Base-by-base conservation (phyloP, 2,888 invertebrate species). In the Cordilura impudica region DNA sequence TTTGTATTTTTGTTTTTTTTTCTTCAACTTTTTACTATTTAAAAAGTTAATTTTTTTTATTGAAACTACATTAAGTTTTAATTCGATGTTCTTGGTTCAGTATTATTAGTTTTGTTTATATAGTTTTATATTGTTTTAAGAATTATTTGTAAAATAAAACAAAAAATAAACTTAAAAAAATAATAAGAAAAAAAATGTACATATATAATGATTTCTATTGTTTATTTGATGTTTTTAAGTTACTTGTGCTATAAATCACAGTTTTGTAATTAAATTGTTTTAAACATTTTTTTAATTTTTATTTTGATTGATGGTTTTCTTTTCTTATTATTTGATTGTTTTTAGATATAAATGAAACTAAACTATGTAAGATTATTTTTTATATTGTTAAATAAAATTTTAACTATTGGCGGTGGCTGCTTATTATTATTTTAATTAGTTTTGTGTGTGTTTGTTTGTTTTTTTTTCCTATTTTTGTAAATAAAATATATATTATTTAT, bases 11-110 rank as follows among this genome's bases (percentile, higher is more conserved):
- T 53, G 78, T 70, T 43, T 70, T 78, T 10, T 53, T 81, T 75
- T 54, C 21, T 73, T 74, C 53, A 53, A 49, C 45, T 67, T 61
- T 77, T 54, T 53, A 75, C 49, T 72, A 19, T 51, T 75, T 14
- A 54, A 67, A 35, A 35, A 29, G 8, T 51, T 66, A 39, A n/a
- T 60, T 75, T 54, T 73, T 43, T 71, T 84, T 84, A 82, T 84
- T 86, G 83, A 84, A 84, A 85, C 84, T 87, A 83, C 82, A 83
- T 87, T 87, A 76, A 81, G 79, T 69, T 85, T 82, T 87, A 87
- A 87, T 88, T 88, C 88, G 87, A 87, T 88, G 87, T 88, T 86
- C 85, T 86, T 84, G 87, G 88, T 87, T 88, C 83, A 81, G 84
- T 87, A 81, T 82, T 84, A 77, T 84, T 83, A 82, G 78, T 82